These are phyloP conservation scores for Drosophila trapezifrons DNA, from an alignment of 1,140 invertebrate species.

Conservation along the genomic window DNA sequence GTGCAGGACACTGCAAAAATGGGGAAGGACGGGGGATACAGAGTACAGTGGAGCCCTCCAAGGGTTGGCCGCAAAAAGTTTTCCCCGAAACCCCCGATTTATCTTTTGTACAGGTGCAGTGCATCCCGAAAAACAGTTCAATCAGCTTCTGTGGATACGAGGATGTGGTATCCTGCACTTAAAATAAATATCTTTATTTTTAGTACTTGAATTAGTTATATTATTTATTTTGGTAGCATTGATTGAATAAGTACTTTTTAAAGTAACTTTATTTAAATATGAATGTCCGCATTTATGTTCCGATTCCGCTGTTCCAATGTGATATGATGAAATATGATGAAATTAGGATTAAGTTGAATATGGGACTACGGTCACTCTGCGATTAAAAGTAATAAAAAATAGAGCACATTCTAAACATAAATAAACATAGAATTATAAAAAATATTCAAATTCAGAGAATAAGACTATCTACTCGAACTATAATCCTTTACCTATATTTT, in stretches of 20 bases:
- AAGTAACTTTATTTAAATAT: too few species aligned
- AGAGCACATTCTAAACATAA: too few species aligned
- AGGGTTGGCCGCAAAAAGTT: neutral
- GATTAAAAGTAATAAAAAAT: too few species aligned
- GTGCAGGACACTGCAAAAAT: constrained; percentile 6
- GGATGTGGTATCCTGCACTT: neutral
- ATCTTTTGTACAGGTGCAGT: constrained; percentile 2
- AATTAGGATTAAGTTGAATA: too few species aligned
- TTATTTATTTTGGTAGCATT: neutral
- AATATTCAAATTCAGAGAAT: too few species aligned
- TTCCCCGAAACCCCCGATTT: neutral
- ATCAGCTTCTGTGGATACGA: neutral
- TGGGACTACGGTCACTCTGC: too few species aligned
- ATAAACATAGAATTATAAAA: too few species aligned
- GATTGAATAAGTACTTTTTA: too few species aligned
- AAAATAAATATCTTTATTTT: constrained; percentile 2
- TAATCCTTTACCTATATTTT: neutral
- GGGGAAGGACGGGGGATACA: neutral
- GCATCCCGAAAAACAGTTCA: constrained; percentile 19
- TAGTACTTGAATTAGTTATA: too few species aligned
- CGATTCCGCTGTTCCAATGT: too few species aligned
- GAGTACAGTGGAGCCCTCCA: constrained; percentile 15
- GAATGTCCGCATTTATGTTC: too few species aligned
- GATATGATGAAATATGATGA: too few species aligned
- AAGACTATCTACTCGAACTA: neutral